phyloP scores from a whole-genome alignment of 2,113 vertebrate species.

The Alexandromys fortis region DNA sequence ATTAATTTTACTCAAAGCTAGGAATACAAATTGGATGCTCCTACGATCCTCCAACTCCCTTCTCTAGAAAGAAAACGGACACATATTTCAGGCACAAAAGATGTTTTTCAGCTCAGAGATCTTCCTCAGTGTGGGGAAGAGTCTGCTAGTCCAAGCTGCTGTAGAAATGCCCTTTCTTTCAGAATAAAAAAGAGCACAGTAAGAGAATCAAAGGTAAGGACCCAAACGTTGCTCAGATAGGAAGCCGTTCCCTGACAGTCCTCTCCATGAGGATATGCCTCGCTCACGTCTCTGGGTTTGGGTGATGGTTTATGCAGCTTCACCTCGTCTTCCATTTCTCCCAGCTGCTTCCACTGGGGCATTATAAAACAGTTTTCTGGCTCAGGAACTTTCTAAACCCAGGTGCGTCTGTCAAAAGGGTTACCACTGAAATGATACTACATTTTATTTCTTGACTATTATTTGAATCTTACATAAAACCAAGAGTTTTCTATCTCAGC shows the following conservation, averaged over 20 bases:
- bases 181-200: conserved; percentile 53
- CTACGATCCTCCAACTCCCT: not conserved
- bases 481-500: not conserved
- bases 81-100: conserved; percentile 20
- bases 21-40: not conserved
- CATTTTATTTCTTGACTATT: conserved; percentile 42
- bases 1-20: conserved; percentile 49
- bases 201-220: conserved; percentile 67
- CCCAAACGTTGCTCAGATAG: not conserved
- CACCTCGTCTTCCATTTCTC: not conserved
- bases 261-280: not conserved
- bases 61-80: conserved; percentile 9
- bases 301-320: not conserved
- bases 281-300: not conserved
- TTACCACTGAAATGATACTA: not conserved
- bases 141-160: conserved; percentile 18
- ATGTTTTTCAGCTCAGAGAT: not conserved
- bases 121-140: not conserved
- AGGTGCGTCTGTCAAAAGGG: not conserved
- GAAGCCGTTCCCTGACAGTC: not conserved
- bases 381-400: not conserved
- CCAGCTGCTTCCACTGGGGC: not conserved
- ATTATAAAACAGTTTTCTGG: not conserved
- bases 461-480: not conserved
- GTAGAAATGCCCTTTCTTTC: conserved; percentile 66